These are phyloP conservation scores for Epinephelus awoara DNA, from an alignment of 2,797 vertebrate species.

Conservation along the genomic window DNA sequence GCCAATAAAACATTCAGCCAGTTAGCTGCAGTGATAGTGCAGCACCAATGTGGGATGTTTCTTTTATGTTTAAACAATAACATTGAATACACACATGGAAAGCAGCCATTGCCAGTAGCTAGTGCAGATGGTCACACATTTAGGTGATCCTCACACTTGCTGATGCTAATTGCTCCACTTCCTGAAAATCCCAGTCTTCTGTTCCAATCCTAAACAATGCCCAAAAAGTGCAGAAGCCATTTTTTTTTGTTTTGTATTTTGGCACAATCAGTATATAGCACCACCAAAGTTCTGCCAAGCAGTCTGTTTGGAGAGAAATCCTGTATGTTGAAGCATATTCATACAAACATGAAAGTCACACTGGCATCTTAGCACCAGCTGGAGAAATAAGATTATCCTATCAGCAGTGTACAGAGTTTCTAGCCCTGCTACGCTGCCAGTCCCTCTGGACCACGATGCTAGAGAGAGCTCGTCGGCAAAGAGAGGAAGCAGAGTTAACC, in stretches of 20 bases:
- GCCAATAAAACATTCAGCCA: conserved; percentile 31
- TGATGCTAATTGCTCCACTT: conserved; percentile 45
- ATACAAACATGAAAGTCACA: conserved; percentile 63
- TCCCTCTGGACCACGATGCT: conserved; percentile 45
- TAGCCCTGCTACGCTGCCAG: conserved; percentile 59
- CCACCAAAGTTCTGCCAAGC: conserved; percentile 67
- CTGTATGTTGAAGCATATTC: conserved; percentile 60
- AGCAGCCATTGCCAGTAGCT: conserved; percentile 36
- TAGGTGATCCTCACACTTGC: conserved; percentile 52
- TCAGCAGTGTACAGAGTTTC: conserved; percentile 71
- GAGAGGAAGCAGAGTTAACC: conserved; percentile 43
- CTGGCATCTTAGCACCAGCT: conserved; percentile 73
- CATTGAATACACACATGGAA: conserved; percentile 40
- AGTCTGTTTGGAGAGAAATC: conserved; percentile 65
- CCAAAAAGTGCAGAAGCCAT: conserved; percentile 59
- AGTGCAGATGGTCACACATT: conserved; percentile 41
- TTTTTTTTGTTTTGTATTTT: conserved; percentile 63
- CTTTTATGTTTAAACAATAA: conserved; percentile 39
- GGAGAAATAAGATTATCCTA: conserved; percentile 76
- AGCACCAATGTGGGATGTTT: conserved; percentile 42
- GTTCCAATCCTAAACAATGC: conserved; percentile 52
- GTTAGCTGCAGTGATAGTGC: conserved; percentile 40
- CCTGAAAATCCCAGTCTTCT: conserved; percentile 36
- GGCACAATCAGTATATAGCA: conserved; percentile 78
- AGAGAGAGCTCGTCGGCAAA: conserved; percentile 44